A percentile compares a stretch with the other conserved stretches of the same genome.
Evolutionary conservation across 2,888 invertebrate species (phyloP).

Genomic region (Prosopocoilus inquinatus): DNA sequence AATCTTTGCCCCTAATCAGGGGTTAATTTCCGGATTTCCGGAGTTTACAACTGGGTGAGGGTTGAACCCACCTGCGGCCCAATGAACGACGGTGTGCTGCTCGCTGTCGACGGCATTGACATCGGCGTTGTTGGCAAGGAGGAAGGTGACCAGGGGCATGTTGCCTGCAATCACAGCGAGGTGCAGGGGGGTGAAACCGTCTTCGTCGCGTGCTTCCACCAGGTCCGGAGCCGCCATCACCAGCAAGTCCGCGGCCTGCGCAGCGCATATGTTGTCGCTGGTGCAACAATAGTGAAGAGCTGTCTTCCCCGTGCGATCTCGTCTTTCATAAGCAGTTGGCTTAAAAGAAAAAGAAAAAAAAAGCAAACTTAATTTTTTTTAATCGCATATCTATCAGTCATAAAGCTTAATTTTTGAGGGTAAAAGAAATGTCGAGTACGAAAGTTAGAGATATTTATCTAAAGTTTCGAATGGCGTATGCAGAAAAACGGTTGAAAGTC

Average conservation of each 20-base stretch:
- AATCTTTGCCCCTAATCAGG: too few relatives aligned
- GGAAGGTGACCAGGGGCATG: slow-evolving; percentile 78
- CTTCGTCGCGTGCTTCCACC: slow-evolving; percentile 82
- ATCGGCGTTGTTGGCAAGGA: slow-evolving; percentile 86
- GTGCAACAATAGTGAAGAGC: slow-evolving; percentile 87
- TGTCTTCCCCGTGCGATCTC: slow-evolving; percentile 80
- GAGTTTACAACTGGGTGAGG: not conserved
- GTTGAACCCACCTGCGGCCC: slow-evolving; percentile 84
- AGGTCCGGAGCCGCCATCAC: slow-evolving; percentile 85
- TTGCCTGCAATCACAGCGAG: slow-evolving; percentile 94
- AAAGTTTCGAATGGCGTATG: too few relatives aligned
- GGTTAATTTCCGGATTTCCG: too few relatives aligned
- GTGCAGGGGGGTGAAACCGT: slow-evolving; percentile 94
- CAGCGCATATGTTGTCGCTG: slow-evolving; percentile 54
- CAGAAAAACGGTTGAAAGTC: too few relatives aligned
- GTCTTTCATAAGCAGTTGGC: slow-evolving; percentile 63
- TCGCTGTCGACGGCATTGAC: slow-evolving; percentile 90
- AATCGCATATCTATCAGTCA: not conserved
- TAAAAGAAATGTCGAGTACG: not conserved
- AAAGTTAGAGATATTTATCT: too few relatives aligned
- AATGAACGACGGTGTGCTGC: slow-evolving; percentile 93
- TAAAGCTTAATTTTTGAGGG: not conserved
- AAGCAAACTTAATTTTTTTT: not conserved
- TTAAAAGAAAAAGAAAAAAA: slow-evolving; percentile 37
- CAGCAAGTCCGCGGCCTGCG: slow-evolving; percentile 65